Evolutionary conservation across 2,888 invertebrate genomes (phyloP), one percentile per base, ranked within the genome.

Genomic region (Heliconius erato): DNA sequence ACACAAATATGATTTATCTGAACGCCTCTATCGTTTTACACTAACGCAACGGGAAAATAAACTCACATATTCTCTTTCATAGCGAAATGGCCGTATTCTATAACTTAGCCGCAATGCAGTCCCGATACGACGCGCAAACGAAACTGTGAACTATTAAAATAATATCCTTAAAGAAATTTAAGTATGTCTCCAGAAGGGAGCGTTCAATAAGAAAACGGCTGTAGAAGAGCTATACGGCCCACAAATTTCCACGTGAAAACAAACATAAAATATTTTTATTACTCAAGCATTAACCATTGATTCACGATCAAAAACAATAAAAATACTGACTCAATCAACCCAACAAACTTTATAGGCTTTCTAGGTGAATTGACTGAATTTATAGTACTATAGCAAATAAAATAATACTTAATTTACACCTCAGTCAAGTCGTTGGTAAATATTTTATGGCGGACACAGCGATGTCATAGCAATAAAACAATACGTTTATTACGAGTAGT

Each of bases 321-420:
- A 96, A 96, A 95, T 95, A 95, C 95, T 94, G 94, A 94, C 95
- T 95, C 95, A 95, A 96, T 96, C 95, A 95, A 95, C 93, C 93
- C 92, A 91, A 92, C 90, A 89, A 91, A 92, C 92, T 95, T 96
- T 95, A 95, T 92, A 92, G 91, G 89, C 91, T 89, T 90, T 91
- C 90, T 93, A 95, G 94, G 94, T 94, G 92, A 94, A 94, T 28
- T 94, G 92, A 94, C 92, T 91, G 90, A 91, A 93, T 94, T 95
- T 94, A 95, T 93, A 92, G 92, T 91, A 89, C 90, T 89, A 91
- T 91, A 87, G 86, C 89, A 89, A 91, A 92, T 95, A 92, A 92
- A 93, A 91, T 92, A 92, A 94, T 93, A 90, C 94, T 93, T 90
- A 91, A 92, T 94, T 94, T 94, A 92, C 93, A 93, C 93, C 92